Evolutionary conservation across 2,888 invertebrate species (phyloP), one percentile per base, ranked within the genome.

Genomic region (Apodemia mormo): DNA sequence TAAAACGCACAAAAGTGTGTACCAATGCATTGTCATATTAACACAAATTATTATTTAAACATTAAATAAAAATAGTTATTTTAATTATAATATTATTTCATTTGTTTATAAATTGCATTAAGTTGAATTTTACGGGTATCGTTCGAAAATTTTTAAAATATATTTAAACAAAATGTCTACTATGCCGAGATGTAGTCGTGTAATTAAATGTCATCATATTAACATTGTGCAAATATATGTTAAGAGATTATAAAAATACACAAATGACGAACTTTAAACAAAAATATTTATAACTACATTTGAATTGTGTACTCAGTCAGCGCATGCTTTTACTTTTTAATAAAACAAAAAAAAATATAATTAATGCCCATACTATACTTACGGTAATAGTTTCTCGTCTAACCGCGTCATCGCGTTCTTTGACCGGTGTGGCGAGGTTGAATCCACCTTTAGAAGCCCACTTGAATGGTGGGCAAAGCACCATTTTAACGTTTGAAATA

Each of bases 381-480:
- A 90, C 91, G 67, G 80, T 80, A 66, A 92, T 89, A n/a, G 92
- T 91, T 74, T 84, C 87, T 64, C 91, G 85, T 14, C 87, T 83
- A 37, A 76, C 79, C 37, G 75, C 68, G 56, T 77, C 72, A 33
- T 70, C 76, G 12, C 78, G 73, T 2, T 78, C 77, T 14, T 74
- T 74, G n/a, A 81, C 76, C 5, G 81, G 76, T 65, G 80, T 84
- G 68, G 81, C 80, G 10, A 92, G 81, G 75, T 88, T 88, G 73
- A 90, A 92, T 54, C 89, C 88, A 61, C 91, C 89, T 74, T 86
- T 90, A 12, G 87, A 80, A 45, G 85, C 81, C 87, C 88, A 89
- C 79, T 84, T 81, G 76, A 93, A 93, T 65, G 93, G 93, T 66
- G 92, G 92, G 77, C 93, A 93, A 78, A 93, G 79, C 79, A 90